Evolutionary conservation across 2,113 vertebrate genomes (phyloP).

Genomic region (Pholis gunnellus): DNA sequence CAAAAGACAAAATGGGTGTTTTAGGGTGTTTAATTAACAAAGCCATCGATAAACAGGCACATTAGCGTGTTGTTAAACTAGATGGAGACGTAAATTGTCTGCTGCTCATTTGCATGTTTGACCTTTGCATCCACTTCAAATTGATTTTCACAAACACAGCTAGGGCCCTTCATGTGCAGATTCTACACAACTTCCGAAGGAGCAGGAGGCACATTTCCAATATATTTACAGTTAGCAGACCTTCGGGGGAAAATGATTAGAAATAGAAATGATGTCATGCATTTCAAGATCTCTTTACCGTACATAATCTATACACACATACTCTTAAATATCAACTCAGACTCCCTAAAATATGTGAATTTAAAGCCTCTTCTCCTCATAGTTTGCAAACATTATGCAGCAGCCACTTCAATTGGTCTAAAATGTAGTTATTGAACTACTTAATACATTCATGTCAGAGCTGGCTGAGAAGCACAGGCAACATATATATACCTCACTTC

Average conservation of each 20-base stretch:
- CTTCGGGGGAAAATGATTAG: not conserved
- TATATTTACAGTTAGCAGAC: not conserved
- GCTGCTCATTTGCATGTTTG: not conserved
- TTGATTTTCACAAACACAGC: too few relatives aligned
- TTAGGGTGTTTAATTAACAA: not conserved
- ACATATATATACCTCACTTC: not conserved
- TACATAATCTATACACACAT: not conserved
- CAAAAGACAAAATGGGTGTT: not conserved
- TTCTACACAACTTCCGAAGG: not conserved
- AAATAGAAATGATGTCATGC: not conserved
- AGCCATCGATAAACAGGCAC: not conserved
- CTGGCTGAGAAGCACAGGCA: not conserved
- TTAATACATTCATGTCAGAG: not conserved
- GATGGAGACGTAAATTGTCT: not conserved
- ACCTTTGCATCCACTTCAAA: not conserved
- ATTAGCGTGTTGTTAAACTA: not conserved
- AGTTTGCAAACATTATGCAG: not conserved
- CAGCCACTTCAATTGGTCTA: not conserved
- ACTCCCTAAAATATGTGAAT: not conserved
- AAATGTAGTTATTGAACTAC: constrained; percentile 9
- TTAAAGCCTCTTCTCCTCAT: not conserved
- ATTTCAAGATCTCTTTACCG: too few relatives aligned
- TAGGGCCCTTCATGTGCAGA: too few relatives aligned
- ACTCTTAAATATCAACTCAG: not conserved
- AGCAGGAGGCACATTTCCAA: not conserved